Evolutionary conservation across 1,140 invertebrate species (phyloP), one percentile per base, ranked within the genome.

Genomic region (Drosophila orena): DNA sequence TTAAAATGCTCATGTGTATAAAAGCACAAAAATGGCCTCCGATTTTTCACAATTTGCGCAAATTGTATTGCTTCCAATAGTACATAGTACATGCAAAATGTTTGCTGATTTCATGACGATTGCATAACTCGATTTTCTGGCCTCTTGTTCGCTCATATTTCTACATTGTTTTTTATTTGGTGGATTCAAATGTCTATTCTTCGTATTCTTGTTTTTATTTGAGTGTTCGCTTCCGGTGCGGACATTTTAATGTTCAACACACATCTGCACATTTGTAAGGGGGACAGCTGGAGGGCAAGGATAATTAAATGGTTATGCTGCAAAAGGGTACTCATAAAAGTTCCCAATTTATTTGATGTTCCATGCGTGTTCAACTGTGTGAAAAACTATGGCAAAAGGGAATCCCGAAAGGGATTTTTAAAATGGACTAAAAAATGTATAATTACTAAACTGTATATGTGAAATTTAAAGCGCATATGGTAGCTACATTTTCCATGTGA

Each of bases 11-110:
- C 30, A 17, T 50, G 14, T 7, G 15, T 56, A 38, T 14, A 6
- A n/a, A 42, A 15, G 10, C 42, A 40, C 37, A 35, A 52, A 52
- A 14, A 49, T 49, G 7, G n/a, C 15, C 49, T 34, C 22, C 24
- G 17, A 59, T 42, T 34, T 59, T 34, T 59, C 37, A 17, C 20
- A 35, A 58, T 59, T 54, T 14, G 2, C 12, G 54, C 59, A 34
- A 42, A 59, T 61, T 61, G 58, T 24, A 62, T 62, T 62, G 24
- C 24, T 42, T 42, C 20, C 54, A 54, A 27, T 22, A 54, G 15
- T 22, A 38, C 35, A 59, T 22, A 27, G 49, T 20, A 22, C 2
- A 62, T 62, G 54, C 54, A 42, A 30, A 59, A 62, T 42, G 34
- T 0, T 0, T 59, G 58, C 54, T 34, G 59, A 62, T 62, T 35